Evolutionary conservation across 1,140 invertebrate genomes (phyloP), one percentile per base, ranked within the genome.

Genomic region (Drosophila ercepeae): DNA sequence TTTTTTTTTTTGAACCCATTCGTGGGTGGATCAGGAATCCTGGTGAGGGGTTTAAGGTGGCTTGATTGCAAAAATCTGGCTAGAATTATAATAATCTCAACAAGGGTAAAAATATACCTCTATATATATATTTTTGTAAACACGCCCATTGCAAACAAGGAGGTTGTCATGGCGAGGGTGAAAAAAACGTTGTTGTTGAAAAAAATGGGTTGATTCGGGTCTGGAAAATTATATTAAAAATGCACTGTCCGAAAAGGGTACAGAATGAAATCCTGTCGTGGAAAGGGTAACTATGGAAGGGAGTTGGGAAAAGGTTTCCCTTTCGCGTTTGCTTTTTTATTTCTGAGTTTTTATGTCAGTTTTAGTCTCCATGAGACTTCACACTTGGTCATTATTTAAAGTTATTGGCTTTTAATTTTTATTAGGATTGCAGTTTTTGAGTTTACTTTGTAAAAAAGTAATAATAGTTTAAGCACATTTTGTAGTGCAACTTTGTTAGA

Each of bases 201-300:
- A n/a, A n/a, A n/a, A 29, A 11, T 44, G 42, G 41, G 55, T 23
- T 7, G 46, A 11, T 32, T 32, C 61, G 50, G 48, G 39, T 51
- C 60, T 81, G 39, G 82, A 81, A 86, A 86, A 86, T 86, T 86
- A 86, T 86, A 86, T 86, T 86, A 86, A 86, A 86, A 86, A 86
- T 86, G 81, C 81, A 86, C 76, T 86, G 81, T 86, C 81, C 81
- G 82, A 86, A 82, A 86, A 86, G 77, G 82, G 81, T 77, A 73
- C 74, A 63, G 72, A 11, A 32, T 9, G 11, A 4, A 11, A 11
- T 11, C 9, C 2, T 4, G 11, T n/a, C 0, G 0, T 3, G 11
- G 11, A n/a, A n/a, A n/a, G 29, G 29, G 29, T 32, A 32, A 8
- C 7, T 27, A 2, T 27, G 7, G 9, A 4, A 3, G 3, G 9